Conservation (phyloP, 2,888 invertebrate species). For the Spilarctia lutea region DNA sequence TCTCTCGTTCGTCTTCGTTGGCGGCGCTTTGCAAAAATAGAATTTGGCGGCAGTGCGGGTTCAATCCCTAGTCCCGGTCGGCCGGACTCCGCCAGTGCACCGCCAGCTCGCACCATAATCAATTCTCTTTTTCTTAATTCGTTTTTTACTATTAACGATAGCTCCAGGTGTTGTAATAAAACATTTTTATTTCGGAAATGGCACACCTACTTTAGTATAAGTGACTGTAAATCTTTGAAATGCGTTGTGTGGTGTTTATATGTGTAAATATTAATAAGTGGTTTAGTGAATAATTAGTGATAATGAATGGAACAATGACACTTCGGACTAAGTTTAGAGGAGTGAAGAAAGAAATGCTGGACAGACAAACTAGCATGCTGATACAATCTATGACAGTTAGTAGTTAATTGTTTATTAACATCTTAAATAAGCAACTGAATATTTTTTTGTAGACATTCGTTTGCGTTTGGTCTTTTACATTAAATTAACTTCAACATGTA, state of each 20-base stretch:
- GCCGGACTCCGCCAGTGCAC: conserved; percentile 74
- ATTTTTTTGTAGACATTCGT: neutral
- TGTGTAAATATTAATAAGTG: conserved; percentile 38
- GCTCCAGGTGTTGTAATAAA: conserved; percentile 18
- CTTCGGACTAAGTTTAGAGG: conserved; percentile 91
- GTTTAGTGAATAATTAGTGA: conserved; percentile 58
- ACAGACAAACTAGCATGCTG: conserved; percentile 90
- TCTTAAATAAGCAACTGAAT: conserved; percentile 5
- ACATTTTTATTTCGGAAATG: conserved; percentile 28
- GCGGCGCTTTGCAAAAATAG: conserved; percentile 86
- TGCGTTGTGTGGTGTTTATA: conserved; percentile 18
- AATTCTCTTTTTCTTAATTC: conserved; percentile 58
- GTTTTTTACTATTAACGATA: conserved; percentile 13
- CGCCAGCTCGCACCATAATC: conserved; percentile 73
- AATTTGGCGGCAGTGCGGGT: conserved; percentile 82
- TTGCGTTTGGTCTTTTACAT: neutral
- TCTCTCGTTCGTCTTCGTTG: conserved; percentile 78
- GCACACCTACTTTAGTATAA: neutral
- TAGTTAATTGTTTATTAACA: conserved; percentile 54
- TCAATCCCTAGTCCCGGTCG: conserved; percentile 78
- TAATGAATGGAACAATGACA: conserved; percentile 85
- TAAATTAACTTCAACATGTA: neutral
- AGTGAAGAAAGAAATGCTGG: conserved; percentile 91
- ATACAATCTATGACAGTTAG: conserved; percentile 94
- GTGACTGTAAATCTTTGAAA: conserved; percentile 5